Evolutionary conservation across 2,797 vertebrate species (phyloP).

Genomic region (Alectoris magna): DNA sequence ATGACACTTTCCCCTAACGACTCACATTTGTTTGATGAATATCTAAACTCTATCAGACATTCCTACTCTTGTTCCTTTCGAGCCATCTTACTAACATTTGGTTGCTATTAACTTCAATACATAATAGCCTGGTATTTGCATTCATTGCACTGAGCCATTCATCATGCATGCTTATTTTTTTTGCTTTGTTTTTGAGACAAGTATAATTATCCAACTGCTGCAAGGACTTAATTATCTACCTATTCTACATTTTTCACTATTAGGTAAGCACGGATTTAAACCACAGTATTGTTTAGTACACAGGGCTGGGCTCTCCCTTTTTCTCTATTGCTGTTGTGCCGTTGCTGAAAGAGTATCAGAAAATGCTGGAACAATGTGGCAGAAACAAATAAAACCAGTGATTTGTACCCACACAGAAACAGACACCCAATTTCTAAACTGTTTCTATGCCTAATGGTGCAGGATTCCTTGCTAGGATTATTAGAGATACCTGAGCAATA

Average conservation of each 20-base stretch:
- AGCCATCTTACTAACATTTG: slow-evolving; percentile 62
- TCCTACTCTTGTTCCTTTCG: slow-evolving; percentile 27
- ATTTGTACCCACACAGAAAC: neutral
- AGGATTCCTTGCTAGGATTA: neutral
- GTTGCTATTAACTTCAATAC: slow-evolving; percentile 65
- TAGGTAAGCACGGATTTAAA: slow-evolving; percentile 11
- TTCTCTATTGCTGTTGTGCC: neutral
- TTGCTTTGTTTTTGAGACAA: slow-evolving; percentile 3
- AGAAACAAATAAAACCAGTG: neutral
- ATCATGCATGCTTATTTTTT: neutral
- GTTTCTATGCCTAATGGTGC: neutral
- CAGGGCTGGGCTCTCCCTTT: neutral
- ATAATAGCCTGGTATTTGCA: slow-evolving; percentile 53
- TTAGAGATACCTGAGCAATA: neutral
- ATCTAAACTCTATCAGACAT: slow-evolving; percentile 56
- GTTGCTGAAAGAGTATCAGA: neutral
- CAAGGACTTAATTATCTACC: slow-evolving; percentile 19
- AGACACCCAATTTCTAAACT: neutral
- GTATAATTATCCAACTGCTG: slow-evolving; percentile 17
- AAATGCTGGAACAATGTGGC: neutral
- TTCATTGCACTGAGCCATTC: slow-evolving; percentile 43
- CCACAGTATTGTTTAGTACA: neutral
- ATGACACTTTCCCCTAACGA: slow-evolving; percentile 51
- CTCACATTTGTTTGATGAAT: slow-evolving; percentile 69
- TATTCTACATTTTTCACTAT: slow-evolving; percentile 16